phyloP scores from a whole-genome alignment of 2,797 vertebrate genomes.

The Catharus ustulatus region DNA sequence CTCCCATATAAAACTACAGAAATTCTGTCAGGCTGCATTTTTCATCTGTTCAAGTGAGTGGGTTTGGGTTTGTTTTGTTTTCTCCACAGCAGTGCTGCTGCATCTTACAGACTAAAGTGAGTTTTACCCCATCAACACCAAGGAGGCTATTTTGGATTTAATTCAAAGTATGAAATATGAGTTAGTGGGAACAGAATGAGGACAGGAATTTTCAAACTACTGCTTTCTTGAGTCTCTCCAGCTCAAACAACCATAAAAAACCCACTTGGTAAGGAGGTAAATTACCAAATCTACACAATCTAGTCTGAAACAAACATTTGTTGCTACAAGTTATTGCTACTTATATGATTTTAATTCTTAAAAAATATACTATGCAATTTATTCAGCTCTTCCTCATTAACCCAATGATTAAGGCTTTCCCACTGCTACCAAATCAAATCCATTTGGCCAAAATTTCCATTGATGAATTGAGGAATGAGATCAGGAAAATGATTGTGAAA shows the following conservation, averaged over 20 bases:
- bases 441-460: not conserved
- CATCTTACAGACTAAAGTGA: not conserved
- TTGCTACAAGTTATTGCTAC: not conserved
- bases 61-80: not conserved
- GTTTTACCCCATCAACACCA: not conserved
- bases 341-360: not conserved
- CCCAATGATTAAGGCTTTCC: not conserved
- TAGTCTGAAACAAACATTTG: not conserved
- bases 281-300: not conserved
- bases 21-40: not conserved
- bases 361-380: not conserved
- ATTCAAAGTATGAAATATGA: not conserved
- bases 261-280: not conserved
- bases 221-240: not conserved
- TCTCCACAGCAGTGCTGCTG: not conserved
- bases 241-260: not conserved
- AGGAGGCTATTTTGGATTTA: not conserved
- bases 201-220: not conserved
- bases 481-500: not conserved
- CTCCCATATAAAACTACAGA: not conserved
- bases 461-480: not conserved
- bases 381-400: not conserved
- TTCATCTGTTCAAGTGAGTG: not conserved
- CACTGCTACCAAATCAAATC: not conserved
- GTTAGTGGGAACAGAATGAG: not conserved